Evolutionary conservation across 2,888 invertebrate genomes (phyloP).

Genomic region (Melolontha melolontha): DNA sequence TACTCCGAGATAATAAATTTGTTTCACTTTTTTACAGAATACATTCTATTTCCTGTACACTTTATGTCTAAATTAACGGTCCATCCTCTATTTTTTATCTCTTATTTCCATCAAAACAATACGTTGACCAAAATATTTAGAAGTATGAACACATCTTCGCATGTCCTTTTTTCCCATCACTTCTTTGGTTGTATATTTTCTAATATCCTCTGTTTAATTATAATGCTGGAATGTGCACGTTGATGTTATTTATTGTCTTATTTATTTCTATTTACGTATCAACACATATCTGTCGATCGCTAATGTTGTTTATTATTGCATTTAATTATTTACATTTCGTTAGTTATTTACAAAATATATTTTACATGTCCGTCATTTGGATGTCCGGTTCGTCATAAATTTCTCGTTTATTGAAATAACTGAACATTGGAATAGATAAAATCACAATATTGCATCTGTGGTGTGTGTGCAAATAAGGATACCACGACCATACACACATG

Average conservation of each 20-base stretch:
- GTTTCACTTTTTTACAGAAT: no score
- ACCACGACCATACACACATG: conserved; percentile 15
- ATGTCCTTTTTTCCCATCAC: neutral
- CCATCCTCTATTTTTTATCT: no score
- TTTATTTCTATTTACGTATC: conserved; percentile 38
- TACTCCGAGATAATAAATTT: no score
- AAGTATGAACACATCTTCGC: no score
- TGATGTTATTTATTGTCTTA: conserved; percentile 36
- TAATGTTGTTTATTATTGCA: conserved; percentile 37
- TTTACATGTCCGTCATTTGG: conserved; percentile 36
- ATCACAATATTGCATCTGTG: conserved; percentile 36
- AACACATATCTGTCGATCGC: conserved; percentile 36
- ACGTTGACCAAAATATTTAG: no score
- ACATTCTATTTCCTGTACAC: no score
- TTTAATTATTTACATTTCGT: conserved; percentile 40
- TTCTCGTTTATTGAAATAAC: conserved; percentile 37
- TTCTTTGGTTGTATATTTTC: conserved; percentile 5
- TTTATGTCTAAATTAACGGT: no score
- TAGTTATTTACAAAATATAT: conserved; percentile 39
- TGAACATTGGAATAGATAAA: conserved; percentile 35
- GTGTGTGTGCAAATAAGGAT: conserved; percentile 36
- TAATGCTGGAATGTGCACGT: conserved; percentile 21
- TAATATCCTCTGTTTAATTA: conserved; percentile 37
- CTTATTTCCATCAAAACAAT: no score
- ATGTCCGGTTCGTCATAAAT: conserved; percentile 37